Conservation (phyloP, 1,140 invertebrate genomes). For the Rhagoletis zephyria region DNA sequence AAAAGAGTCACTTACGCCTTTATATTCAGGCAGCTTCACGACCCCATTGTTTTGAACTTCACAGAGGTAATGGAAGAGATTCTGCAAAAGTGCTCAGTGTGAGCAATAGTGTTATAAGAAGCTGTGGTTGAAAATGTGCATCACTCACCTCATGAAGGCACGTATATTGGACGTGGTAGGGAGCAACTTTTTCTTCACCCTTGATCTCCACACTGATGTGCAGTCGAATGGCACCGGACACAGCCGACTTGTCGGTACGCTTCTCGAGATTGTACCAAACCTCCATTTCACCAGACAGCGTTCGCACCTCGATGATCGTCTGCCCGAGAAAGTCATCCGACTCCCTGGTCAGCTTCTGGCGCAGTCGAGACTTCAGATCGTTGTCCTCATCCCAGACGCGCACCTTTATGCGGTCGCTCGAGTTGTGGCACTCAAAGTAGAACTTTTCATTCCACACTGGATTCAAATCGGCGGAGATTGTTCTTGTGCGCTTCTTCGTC, state of each 20-base stretch:
- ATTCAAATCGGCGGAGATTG: no score
- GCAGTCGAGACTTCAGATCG: slow-evolving; percentile 96
- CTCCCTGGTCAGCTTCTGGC: slow-evolving; percentile 96
- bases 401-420: slow-evolving; percentile 99
- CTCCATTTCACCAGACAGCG: slow-evolving; percentile 98
- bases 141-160: slow-evolving; percentile 99
- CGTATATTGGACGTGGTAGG: slow-evolving; percentile 99
- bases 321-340: slow-evolving; percentile 99
- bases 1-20: no score
- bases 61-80: slow-evolving; percentile 97
- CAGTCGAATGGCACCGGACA: slow-evolving; percentile 97
- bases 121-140: no score
- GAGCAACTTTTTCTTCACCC: slow-evolving; percentile 99
- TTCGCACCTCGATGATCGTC: slow-evolving; percentile 98
- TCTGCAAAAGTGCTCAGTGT: no score
- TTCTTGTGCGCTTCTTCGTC: no score
- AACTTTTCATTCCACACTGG: no score
- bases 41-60: slow-evolving; percentile 92
- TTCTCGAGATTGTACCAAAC: slow-evolving; percentile 99
- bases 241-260: slow-evolving; percentile 98
- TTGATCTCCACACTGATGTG: slow-evolving; percentile 99
- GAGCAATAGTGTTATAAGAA: no score
- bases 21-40: slow-evolving; percentile 85
- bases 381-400: slow-evolving; percentile 99
- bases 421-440: slow-evolving; percentile 99